phyloP scores from a whole-genome alignment of 2,797 vertebrate genomes.

The Dromococcyx pavoninus region DNA sequence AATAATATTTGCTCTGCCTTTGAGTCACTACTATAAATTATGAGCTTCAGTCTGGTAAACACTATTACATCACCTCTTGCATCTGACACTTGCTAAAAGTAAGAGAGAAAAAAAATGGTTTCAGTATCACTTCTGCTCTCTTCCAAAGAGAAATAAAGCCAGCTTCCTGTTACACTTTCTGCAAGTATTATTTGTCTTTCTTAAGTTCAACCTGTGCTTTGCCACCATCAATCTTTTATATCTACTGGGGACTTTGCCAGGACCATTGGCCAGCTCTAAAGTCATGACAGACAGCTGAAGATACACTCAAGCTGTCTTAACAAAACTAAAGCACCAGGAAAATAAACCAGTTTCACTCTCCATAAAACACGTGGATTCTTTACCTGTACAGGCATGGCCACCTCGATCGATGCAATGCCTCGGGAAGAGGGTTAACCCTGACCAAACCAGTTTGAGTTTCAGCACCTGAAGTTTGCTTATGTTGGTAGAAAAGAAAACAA shows the following conservation, averaged over 20 bases:
- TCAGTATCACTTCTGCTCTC: conserved; percentile 36
- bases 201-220: conserved; percentile 1
- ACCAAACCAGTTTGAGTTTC: background rate
- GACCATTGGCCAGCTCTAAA: background rate
- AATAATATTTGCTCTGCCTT: conserved; percentile 30
- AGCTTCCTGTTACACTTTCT: background rate
- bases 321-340: background rate
- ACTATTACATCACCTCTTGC: conserved; percentile 45
- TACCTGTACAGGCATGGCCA: background rate
- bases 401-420: background rate
- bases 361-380: fast-evolving
- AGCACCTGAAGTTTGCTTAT: background rate
- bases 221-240: background rate
- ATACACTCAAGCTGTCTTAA: background rate
- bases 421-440: background rate
- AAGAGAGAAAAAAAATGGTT: background rate
- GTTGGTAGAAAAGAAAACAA: background rate
- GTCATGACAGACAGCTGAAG: background rate
- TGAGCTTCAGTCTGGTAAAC: conserved; percentile 32
- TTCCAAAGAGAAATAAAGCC: conserved; percentile 9
- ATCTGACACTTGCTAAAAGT: background rate
- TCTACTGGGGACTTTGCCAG: background rate
- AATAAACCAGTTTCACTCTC: background rate
- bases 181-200: conserved; percentile 2
- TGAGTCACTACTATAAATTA: conserved; percentile 54